Base-by-base conservation (phyloP, 2,888 invertebrate species). In the Drosophila monieri region DNA sequence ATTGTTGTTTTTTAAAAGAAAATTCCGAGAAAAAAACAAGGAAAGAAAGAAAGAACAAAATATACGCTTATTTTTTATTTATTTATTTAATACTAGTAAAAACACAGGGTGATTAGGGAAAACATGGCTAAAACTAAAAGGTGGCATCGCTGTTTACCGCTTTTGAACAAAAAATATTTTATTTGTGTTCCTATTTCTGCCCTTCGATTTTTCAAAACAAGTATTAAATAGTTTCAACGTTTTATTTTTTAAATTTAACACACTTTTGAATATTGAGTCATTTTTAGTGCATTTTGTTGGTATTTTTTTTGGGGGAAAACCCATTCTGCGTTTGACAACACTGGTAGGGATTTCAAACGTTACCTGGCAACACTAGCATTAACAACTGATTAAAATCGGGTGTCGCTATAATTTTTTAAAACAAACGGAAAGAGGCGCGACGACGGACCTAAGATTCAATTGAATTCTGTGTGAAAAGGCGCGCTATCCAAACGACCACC, bases 321-420 rank as follows among this genome's bases (percentile, higher is more conserved):
- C n/a, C 32, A 6, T n/a, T n/a, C 3, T 4, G 5, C 32, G 4
- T 12, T 5, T 5, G 12, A 5, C 12, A 32, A 12, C 32, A 32
- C n/a, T 32, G 10, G 4, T n/a, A 1, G 12, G 32, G n/a, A n/a
- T 39, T 14, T 39, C 39, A 14, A 39, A 39, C 39, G 32, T 32
- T n/a, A 32, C 32, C 32, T 32, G 32, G 32, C 32, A 32, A 32
- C 32, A 32, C 32, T 32, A 32, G 12, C 32, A 32, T n/a, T 32
- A 32, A 30, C 54, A 53, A 30, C 52, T 52, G 41, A 53, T 52
- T 57, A 30, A 52, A 41, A 41, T 41, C 23, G 30, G 35, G 35
- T n/a, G 35, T 35, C 35, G 35, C 35, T n/a, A n/a, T n/a, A n/a
- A 35, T 5, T 35, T 35, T 35, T 21, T 51, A 14, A 9, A 5